These are phyloP conservation scores for Calosoma granatense DNA, from an alignment of 1,140 invertebrate genomes.

Conservation along the genomic window DNA sequence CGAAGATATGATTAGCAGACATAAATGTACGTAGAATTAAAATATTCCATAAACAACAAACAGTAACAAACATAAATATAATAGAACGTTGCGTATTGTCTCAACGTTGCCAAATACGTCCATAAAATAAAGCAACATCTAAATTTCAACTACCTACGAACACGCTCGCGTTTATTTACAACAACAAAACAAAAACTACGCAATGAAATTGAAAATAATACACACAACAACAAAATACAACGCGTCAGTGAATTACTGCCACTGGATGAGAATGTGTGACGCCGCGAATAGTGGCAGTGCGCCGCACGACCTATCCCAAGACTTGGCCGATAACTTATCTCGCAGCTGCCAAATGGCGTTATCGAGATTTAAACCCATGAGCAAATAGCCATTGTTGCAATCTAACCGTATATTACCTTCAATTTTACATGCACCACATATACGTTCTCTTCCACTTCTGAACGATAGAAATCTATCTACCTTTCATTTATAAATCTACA, in stretches of 20 bases:
- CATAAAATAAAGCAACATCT: background rate
- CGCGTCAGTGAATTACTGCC: too few relatives aligned
- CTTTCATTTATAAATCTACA: background rate
- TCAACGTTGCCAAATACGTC: too few relatives aligned
- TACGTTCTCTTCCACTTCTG: background rate
- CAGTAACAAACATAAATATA: too few relatives aligned
- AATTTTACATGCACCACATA: background rate
- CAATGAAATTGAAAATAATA: background rate
- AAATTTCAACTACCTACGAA: too few relatives aligned
- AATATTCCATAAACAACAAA: too few relatives aligned
- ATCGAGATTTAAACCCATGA: background rate
- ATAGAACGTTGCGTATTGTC: too few relatives aligned
- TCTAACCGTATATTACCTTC: background rate
- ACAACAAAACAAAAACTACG: background rate
- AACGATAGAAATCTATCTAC: background rate
- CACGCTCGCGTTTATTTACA: too few relatives aligned
- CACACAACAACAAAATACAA: background rate
- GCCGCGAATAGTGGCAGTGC: background rate
- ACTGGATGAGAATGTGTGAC: background rate
- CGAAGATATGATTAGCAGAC: too few relatives aligned
- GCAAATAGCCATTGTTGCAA: background rate
- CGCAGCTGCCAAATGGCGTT: background rate
- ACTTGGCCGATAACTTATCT: background rate
- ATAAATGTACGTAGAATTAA: too few relatives aligned
- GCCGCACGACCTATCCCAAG: background rate